Percentiles rank a stretch among this genome's conserved stretches.
Conservation (phyloP, 2,113 vertebrate species). For the Cebus imitator region DNA sequence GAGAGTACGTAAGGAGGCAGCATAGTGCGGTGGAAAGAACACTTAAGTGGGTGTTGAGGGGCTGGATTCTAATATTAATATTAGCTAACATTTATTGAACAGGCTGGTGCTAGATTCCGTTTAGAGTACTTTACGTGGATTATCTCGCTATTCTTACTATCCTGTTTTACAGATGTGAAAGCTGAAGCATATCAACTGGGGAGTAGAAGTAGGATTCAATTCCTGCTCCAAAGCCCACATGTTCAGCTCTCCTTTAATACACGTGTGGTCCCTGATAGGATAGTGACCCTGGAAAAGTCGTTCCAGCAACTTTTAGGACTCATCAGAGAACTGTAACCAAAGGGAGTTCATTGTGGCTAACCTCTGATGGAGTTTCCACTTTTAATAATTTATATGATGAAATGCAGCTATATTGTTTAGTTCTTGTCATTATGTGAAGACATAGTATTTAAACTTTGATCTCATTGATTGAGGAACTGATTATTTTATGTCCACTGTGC, state of each 20-base stretch:
- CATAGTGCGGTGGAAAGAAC: background rate
- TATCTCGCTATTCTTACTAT: background rate
- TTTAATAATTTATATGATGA: background rate
- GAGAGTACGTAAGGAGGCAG: background rate
- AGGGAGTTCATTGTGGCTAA: background rate
- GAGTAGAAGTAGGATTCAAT: background rate
- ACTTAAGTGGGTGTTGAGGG: background rate
- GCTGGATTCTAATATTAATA: background rate
- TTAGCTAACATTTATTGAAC: background rate
- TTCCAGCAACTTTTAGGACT: background rate
- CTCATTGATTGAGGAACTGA: background rate
- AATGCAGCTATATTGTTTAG: background rate
- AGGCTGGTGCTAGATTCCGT: background rate
- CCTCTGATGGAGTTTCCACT: background rate
- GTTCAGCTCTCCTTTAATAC: background rate
- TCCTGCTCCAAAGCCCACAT: background rate
- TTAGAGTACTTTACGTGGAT: background rate
- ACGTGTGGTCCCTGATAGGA: background rate
- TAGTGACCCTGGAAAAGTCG: background rate
- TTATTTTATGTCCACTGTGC: background rate
- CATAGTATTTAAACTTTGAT: slow-evolving; percentile 8
- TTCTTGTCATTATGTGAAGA: background rate
- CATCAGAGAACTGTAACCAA: background rate
- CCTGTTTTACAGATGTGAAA: background rate
- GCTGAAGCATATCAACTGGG: background rate